Percentiles rank a stretch among this genome's conserved stretches.
phyloP scores from a whole-genome alignment of 2,113 vertebrate genomes.

The Rhineura floridana region DNA sequence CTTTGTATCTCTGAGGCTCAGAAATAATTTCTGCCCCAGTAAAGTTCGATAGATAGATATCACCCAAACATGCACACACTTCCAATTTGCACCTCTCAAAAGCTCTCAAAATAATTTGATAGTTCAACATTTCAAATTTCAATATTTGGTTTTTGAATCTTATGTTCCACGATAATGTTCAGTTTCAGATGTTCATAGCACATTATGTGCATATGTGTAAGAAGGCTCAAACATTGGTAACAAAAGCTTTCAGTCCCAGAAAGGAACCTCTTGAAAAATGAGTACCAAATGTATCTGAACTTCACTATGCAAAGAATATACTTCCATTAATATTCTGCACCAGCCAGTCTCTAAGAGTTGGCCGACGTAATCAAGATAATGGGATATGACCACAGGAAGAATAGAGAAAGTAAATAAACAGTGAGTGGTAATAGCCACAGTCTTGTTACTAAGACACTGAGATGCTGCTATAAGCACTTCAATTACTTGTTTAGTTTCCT shows the following conservation, averaged over 20 bases:
- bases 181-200: not conserved
- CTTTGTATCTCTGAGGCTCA: too few relatives aligned
- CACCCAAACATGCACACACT: too few relatives aligned
- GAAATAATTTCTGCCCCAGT: too few relatives aligned
- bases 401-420: too few relatives aligned
- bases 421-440: too few relatives aligned
- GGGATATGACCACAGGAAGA: not conserved
- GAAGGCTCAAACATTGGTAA: not conserved
- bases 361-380: not conserved
- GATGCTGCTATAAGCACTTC: too few relatives aligned
- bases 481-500: not conserved
- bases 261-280: not conserved
- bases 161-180: too few relatives aligned
- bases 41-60: too few relatives aligned
- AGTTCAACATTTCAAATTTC: constrained; percentile 36
- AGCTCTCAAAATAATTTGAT: too few relatives aligned
- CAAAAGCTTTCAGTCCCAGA: not conserved
- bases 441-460: too few relatives aligned
- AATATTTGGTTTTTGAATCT: not conserved
- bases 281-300: not conserved
- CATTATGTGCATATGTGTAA: not conserved
- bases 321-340: not conserved
- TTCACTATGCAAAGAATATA: not conserved
- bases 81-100: too few relatives aligned
- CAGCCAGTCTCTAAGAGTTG: not conserved